These are phyloP conservation scores for Branchellion lobata DNA, from an alignment of 2,888 invertebrate species.

Conservation along the genomic window DNA sequence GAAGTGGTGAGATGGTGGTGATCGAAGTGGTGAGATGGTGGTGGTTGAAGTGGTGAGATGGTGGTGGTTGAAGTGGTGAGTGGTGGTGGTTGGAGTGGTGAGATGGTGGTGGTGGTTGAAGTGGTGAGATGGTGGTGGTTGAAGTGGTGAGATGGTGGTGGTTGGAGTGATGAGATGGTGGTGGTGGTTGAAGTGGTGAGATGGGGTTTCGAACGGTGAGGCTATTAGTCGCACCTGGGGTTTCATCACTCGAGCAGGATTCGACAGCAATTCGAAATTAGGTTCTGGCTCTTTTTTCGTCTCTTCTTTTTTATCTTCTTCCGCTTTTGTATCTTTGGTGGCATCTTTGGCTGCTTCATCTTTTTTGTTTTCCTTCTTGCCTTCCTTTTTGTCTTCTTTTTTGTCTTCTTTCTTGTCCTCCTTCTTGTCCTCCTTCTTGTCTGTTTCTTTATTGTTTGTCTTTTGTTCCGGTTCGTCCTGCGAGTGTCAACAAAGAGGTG, in stretches of 20 bases:
- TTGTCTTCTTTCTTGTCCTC: constrained; percentile 74
- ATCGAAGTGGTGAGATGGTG: no score
- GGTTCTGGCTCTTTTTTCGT: constrained; percentile 72
- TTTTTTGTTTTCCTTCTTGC: constrained; percentile 59
- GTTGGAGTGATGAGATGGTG: neutral
- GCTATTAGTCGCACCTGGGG: no score
- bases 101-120: neutral
- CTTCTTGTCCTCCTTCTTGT: constrained; percentile 51
- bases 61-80: neutral
- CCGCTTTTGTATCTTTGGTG: constrained; percentile 63
- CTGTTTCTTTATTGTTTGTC: no score
- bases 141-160: neutral
- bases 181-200: neutral
- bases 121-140: neutral
- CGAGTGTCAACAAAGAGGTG: constrained; percentile 11
- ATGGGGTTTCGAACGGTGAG: no score
- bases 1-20: no score
- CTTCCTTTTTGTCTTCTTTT: constrained; percentile 49
- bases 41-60: neutral
- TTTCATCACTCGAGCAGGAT: constrained; percentile 90
- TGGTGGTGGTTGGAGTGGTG: neutral
- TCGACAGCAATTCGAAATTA: constrained; percentile 82
- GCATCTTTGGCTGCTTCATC: constrained; percentile 64
- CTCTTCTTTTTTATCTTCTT: constrained; percentile 63
- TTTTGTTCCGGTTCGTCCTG: constrained; percentile 64